Conservation (phyloP, 64 coral and sea anemone genomes). For the Pocillopora damicornis region DNA sequence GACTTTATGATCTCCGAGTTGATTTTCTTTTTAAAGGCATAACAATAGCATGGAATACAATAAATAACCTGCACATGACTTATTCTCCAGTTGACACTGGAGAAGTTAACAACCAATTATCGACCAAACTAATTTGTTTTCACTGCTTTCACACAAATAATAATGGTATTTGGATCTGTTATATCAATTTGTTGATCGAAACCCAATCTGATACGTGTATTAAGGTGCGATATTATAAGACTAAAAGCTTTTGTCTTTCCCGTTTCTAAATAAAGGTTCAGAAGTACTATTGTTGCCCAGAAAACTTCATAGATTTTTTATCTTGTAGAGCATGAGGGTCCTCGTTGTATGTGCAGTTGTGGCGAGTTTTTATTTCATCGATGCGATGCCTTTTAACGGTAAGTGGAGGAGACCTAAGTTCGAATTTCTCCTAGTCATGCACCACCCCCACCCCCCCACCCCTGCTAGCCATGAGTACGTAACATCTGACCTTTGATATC, state of each 20-base stretch:
- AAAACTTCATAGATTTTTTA: neutral
- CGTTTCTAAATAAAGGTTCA: too few relatives aligned
- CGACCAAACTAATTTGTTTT: neutral
- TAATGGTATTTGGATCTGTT: too few relatives aligned
- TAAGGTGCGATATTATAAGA: too few relatives aligned
- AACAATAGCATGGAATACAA: neutral
- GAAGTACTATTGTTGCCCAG: neutral
- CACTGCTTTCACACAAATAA: neutral
- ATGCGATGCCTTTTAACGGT: slow-evolving; percentile 33
- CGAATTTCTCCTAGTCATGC: neutral
- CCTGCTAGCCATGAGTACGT: neutral
- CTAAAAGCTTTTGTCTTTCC: too few relatives aligned
- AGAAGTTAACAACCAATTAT: neutral
- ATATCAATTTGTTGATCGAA: too few relatives aligned
- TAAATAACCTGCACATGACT: neutral
- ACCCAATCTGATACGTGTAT: too few relatives aligned
- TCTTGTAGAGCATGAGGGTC: neutral
- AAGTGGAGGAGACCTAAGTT: neutral
- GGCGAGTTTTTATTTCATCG: neutral
- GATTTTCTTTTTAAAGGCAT: neutral
- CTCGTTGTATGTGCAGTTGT: slow-evolving; percentile 4
- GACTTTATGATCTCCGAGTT: too few relatives aligned
- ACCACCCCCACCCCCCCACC: neutral
- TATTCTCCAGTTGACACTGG: neutral
- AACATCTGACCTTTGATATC: neutral